Evolutionary conservation across 2,888 invertebrate species (phyloP), one percentile per base, ranked within the genome.

Genomic region (Andrena flavipes): DNA sequence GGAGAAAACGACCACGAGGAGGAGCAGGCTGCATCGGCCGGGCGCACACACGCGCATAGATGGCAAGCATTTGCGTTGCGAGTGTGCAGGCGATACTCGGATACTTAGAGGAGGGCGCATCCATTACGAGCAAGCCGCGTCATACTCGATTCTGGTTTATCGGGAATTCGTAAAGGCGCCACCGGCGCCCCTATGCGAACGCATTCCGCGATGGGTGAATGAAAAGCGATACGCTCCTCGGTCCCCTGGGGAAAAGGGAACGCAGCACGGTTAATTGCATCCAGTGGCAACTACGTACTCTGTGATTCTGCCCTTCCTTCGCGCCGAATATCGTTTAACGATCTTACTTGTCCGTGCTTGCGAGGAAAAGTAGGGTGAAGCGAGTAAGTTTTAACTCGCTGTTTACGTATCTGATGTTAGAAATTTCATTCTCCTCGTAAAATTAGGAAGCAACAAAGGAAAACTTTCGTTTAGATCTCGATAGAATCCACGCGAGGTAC

Each of bases 101-200:
- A 72, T 87, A 83, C 70, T 76, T 87, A 81, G 69, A 72, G 64
- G 49, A 16, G 60, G 64, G 70, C 35, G 82, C 78, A 84, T 86
- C 84, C 85, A 86, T 87, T 86, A 87, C 75, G 33, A 65, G 62
- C 67, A 60, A 67, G 51, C 76, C 74, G 77, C 65, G 80, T 85
- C 83, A 51, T 65, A 80, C 80, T 86, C 84, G 84, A 84, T 87
- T 86, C 81, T 75, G 80, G 84, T 84, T 83, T 86, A 88, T 88
- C 84, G 88, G 78, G 73, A 87, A 87, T 87, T 87, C 84, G 75
- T 83, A 79, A 82, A 86, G 83, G 81, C 71, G 64, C 76, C 63
- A 73, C 63, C 76, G 56, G 67, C 33, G 65, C 56, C 20, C 35
- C 60, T 75, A 62, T 51, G 64, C 75, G 64, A 76, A 26, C 63